A percentile compares a stretch with the other conserved stretches of the same genome.
Evolutionary conservation across 2,797 vertebrate species (phyloP).

Genomic region (Lutjanus argentimaculatus): DNA sequence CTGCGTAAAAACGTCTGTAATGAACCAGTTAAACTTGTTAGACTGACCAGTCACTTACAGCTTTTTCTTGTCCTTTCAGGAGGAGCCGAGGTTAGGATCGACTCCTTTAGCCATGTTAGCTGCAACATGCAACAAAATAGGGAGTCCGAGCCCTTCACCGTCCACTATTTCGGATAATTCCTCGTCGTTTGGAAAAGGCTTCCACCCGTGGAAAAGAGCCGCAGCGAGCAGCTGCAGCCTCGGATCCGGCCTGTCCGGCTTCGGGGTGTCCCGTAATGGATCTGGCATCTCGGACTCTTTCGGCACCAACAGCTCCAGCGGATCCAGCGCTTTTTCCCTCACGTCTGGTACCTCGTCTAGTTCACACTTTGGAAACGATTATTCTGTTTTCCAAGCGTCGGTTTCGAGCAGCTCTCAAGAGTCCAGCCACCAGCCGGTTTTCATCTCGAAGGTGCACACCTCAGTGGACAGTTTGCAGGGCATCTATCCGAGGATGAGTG

Average conservation of each 20-base stretch:
- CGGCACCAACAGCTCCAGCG: constrained; percentile 89
- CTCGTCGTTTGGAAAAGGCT: constrained; percentile 94
- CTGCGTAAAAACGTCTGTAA: constrained; percentile 10
- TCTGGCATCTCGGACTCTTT: constrained; percentile 93
- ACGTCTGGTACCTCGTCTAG: constrained; percentile 91
- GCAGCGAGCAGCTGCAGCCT: constrained; percentile 93
- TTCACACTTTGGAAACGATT: constrained; percentile 96
- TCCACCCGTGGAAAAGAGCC: constrained; percentile 98
- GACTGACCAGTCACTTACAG: constrained; percentile 61
- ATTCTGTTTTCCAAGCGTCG: constrained; percentile 95
- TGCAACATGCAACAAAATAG: constrained; percentile 99
- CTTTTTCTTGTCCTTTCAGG: constrained; percentile 85
- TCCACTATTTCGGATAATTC: constrained; percentile 95
- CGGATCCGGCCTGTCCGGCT: constrained; percentile 91
- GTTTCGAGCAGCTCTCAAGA: constrained; percentile 91
- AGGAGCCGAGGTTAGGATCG: constrained; percentile 98
- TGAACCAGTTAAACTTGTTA: constrained; percentile 53
- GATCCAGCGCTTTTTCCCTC: constrained; percentile 96
- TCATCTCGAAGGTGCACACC: constrained; percentile 97
- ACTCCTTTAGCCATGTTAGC: constrained; percentile 99
- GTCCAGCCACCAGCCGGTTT: constrained; percentile 94
- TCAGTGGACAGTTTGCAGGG: constrained; percentile 97
- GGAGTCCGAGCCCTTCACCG: constrained; percentile 96
- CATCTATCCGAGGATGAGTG: constrained; percentile 97
- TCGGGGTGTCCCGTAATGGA: constrained; percentile 90